phyloP scores from a whole-genome alignment of 2,113 vertebrate genomes.

The Hemichromis elongatus region DNA sequence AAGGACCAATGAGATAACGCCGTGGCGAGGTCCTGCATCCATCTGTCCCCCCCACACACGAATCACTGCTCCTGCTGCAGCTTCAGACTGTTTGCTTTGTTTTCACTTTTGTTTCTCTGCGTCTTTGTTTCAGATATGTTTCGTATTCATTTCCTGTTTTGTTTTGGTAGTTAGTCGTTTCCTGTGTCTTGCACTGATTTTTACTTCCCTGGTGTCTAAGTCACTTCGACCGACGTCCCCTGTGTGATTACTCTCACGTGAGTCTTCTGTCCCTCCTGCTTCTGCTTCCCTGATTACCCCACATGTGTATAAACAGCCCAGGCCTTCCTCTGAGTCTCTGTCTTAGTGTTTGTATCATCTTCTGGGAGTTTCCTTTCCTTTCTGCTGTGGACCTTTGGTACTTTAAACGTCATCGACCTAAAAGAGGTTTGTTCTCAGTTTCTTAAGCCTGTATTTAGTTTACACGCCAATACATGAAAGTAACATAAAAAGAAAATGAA shows the following conservation, averaged over 20 bases:
- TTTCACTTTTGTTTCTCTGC: neutral
- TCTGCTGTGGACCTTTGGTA: neutral
- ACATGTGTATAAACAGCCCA: rapidly evolving
- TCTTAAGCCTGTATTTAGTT: neutral
- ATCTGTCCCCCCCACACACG: neutral
- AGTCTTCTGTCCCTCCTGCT: neutral
- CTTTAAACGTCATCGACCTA: rapidly evolving
- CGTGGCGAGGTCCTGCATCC: neutral
- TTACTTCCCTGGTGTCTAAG: neutral
- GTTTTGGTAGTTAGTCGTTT: neutral
- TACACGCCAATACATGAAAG: neutral
- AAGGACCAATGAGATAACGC: neutral
- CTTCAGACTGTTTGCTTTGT: neutral
- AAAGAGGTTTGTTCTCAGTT: neutral
- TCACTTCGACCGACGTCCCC: neutral
- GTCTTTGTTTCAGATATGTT: neutral
- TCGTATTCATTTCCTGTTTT: neutral
- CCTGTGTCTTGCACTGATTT: neutral
- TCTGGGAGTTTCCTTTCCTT: neutral
- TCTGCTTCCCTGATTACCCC: neutral
- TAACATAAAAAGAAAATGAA: neutral
- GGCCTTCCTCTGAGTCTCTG: neutral
- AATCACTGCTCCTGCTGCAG: neutral
- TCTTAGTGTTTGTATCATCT: neutral
- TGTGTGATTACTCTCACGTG: neutral